Evolutionary conservation across 2,888 invertebrate species (phyloP).

Genomic region (Cryptophagus acutangulus): DNA sequence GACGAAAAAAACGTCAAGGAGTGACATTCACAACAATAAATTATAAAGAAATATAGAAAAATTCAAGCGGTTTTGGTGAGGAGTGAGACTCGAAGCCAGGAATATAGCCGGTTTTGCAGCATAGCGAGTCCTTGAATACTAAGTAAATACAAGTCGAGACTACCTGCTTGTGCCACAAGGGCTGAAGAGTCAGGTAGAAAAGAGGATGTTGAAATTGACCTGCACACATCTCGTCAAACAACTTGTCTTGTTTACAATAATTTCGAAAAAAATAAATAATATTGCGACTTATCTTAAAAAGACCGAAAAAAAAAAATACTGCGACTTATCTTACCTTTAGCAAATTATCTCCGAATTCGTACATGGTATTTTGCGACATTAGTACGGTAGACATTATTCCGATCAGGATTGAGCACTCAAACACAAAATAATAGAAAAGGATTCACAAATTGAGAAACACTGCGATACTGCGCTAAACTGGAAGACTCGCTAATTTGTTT

Average conservation of each 20-base stretch:
- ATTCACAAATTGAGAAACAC: slow-evolving; percentile 28
- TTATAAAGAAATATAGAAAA: no score
- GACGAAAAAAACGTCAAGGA: no score
- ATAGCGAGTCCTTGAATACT: slow-evolving; percentile 19
- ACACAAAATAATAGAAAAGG: slow-evolving; percentile 27
- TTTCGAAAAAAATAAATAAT: no score
- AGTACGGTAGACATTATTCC: slow-evolving; percentile 67
- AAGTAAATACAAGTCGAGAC: slow-evolving; percentile 7
- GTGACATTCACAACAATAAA: no score
- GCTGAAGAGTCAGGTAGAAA: slow-evolving; percentile 3
- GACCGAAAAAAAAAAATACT: no score
- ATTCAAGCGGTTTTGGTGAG: no score
- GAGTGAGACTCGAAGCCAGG: no score
- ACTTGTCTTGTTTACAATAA: no score
- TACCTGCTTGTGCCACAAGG: slow-evolving; percentile 6
- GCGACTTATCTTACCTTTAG: slow-evolving; percentile 70
- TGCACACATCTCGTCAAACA: slow-evolving; percentile 6
- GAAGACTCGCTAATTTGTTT: slow-evolving; percentile 36
- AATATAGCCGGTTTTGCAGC: slow-evolving; percentile 24
- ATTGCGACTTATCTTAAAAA: no score
- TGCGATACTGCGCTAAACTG: slow-evolving; percentile 37
- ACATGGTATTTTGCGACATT: slow-evolving; percentile 70
- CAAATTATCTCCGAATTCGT: slow-evolving; percentile 70
- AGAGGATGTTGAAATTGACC: slow-evolving; percentile 7
- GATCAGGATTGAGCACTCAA: slow-evolving; percentile 26